A percentile compares a stretch with the other conserved stretches of the same genome.
Conservation (phyloP, 2,888 invertebrate genomes). For the Seira sanloemensis region DNA sequence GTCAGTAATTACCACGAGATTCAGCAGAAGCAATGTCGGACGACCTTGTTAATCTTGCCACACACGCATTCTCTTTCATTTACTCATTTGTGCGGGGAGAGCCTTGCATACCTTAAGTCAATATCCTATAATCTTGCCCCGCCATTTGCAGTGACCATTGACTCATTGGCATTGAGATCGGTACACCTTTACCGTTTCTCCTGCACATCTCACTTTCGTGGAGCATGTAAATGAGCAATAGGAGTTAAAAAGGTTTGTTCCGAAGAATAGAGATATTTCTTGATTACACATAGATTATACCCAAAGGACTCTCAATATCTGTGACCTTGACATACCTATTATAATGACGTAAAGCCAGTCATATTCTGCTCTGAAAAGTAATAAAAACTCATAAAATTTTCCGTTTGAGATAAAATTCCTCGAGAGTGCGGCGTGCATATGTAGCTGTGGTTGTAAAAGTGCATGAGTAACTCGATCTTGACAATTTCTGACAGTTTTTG, state of each 20-base stretch:
- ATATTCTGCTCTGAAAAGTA: neutral
- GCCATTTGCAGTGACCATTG: neutral
- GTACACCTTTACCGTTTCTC: neutral
- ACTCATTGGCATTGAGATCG: neutral
- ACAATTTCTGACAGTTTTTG: neutral
- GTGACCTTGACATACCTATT: conserved; percentile 45
- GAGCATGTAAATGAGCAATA: neutral
- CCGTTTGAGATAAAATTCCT: neutral
- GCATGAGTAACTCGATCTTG: neutral
- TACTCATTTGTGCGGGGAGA: neutral
- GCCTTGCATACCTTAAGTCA: neutral
- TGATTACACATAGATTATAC: conserved; percentile 29
- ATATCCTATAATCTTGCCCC: neutral
- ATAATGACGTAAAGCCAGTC: neutral
- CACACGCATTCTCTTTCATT: too few species aligned
- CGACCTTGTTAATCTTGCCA: too few species aligned
- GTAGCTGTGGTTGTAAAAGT: neutral
- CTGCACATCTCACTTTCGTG: neutral
- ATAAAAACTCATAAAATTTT: neutral
- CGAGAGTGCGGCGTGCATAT: neutral
- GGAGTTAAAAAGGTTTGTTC: neutral
- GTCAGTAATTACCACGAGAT: too few species aligned
- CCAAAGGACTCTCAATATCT: conserved; percentile 35
- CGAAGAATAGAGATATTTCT: conserved; percentile 1
- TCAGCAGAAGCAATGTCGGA: too few species aligned